Evolutionary conservation across 2,797 vertebrate species (phyloP).

Genomic region (Perodicticus potto): DNA sequence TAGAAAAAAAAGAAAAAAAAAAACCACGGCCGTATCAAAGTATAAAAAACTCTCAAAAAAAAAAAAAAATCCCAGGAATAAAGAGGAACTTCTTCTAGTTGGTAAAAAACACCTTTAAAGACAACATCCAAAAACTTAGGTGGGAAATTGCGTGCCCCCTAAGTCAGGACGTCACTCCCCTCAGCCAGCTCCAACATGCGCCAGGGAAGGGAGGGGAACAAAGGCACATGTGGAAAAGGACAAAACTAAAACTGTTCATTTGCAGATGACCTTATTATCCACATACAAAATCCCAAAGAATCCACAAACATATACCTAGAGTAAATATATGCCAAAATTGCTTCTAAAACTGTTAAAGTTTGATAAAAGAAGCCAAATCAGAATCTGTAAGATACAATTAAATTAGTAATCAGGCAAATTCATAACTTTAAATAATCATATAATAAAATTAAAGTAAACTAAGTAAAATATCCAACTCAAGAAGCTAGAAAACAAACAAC

Average conservation of each 20-base stretch:
- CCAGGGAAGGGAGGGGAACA: accelerated
- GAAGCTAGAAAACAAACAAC: conserved; percentile 17
- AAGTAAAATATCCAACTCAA: not conserved
- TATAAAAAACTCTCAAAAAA: not conserved
- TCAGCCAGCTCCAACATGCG: accelerated
- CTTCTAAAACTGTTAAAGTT: not conserved
- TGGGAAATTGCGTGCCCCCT: not conserved
- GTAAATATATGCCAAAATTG: not conserved
- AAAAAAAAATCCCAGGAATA: not conserved
- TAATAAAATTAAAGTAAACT: not conserved
- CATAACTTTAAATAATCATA: not conserved
- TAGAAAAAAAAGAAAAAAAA: not conserved
- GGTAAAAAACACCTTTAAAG: not conserved
- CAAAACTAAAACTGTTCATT: not conserved
- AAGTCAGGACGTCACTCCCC: not conserved
- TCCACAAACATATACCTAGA: not conserved
- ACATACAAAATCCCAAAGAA: not conserved
- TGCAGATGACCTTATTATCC: not conserved
- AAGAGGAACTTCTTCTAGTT: not conserved
- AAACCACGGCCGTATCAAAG: not conserved
- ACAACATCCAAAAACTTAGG: not conserved
- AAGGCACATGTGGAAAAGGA: not conserved
- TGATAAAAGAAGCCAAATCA: not conserved
- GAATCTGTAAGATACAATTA: not conserved
- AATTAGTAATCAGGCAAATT: not conserved